Conservation (phyloP, 2,888 invertebrate species). For the Macrophya alboannulata region DNA sequence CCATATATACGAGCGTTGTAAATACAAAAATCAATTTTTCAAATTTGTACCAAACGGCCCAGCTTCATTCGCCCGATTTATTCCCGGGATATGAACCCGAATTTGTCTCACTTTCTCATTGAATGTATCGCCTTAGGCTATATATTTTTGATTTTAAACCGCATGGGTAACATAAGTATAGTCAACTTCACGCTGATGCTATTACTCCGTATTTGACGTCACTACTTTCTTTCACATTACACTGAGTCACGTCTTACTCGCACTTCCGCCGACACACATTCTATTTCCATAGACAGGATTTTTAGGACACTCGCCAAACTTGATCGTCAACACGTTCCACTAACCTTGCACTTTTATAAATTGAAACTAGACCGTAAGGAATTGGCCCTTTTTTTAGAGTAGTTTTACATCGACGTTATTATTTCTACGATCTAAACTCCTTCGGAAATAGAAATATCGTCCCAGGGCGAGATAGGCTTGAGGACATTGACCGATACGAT, state of each 20-base stretch:
- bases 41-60: background rate
- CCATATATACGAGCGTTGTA: background rate
- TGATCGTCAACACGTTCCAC: constrained; percentile 27
- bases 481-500: constrained; percentile 46
- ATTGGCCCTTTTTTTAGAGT: constrained; percentile 17
- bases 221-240: constrained; percentile 64
- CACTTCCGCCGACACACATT: constrained; percentile 72
- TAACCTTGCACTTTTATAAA: constrained; percentile 39
- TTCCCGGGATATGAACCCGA: background rate
- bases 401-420: background rate
- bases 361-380: constrained; percentile 14
- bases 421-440: background rate
- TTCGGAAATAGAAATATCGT: background rate
- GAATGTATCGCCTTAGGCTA: constrained; percentile 14
- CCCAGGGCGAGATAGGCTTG: background rate
- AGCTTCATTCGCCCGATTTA: background rate
- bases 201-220: constrained; percentile 45
- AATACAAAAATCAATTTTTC: background rate
- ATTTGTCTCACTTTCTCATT: constrained; percentile 28
- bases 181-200: background rate
- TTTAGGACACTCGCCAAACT: constrained; percentile 48
- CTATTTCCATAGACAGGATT: constrained; percentile 46
- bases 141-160: background rate
- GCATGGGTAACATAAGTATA: constrained; percentile 5
- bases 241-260: constrained; percentile 65